A percentile compares a stretch with the other conserved stretches of the same genome.
phyloP scores from a whole-genome alignment of 1,140 invertebrate species.

The Eufriesea mexicana region DNA sequence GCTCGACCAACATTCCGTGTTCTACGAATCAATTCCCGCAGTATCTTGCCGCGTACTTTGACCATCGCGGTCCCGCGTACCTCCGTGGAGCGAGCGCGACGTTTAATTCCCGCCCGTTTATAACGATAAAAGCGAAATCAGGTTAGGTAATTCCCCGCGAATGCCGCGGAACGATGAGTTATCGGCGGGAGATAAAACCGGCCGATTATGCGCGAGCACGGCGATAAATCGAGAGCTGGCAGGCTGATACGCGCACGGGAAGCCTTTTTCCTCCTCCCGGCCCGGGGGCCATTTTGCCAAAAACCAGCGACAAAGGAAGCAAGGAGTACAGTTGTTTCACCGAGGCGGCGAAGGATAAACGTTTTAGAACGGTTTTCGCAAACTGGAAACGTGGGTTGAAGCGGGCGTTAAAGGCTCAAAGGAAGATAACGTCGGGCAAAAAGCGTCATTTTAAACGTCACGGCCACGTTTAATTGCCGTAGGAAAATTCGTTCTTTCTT shows the following conservation, averaged over 20 bases:
- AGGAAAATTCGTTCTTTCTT: conserved; percentile 11
- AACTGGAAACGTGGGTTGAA: not conserved
- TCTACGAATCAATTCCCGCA: not conserved
- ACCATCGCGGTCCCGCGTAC: too few species aligned
- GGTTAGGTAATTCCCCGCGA: not conserved
- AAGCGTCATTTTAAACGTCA: conserved; percentile 38
- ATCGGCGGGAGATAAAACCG: not conserved
- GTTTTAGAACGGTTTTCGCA: conserved; percentile 22
- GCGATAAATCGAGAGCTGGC: not conserved
- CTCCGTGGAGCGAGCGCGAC: not conserved
- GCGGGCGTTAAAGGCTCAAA: conserved; percentile 29
- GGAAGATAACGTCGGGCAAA: conserved; percentile 32
- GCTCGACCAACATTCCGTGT: too few species aligned
- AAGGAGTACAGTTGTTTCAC: conserved; percentile 3
- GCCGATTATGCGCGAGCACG: not conserved
- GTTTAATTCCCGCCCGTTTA: not conserved
- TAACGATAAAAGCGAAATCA: not conserved
- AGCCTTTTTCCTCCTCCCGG: too few species aligned
- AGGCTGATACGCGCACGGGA: too few species aligned
- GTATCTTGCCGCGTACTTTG: not conserved
- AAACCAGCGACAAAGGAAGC: not conserved
- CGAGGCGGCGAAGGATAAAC: conserved; percentile 36
- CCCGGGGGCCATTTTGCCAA: not conserved
- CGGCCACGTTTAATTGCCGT: conserved; percentile 36
- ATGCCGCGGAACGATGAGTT: not conserved